Evolutionary conservation across 2,113 vertebrate genomes (phyloP).

Genomic region (Pandion haliaetus): DNA sequence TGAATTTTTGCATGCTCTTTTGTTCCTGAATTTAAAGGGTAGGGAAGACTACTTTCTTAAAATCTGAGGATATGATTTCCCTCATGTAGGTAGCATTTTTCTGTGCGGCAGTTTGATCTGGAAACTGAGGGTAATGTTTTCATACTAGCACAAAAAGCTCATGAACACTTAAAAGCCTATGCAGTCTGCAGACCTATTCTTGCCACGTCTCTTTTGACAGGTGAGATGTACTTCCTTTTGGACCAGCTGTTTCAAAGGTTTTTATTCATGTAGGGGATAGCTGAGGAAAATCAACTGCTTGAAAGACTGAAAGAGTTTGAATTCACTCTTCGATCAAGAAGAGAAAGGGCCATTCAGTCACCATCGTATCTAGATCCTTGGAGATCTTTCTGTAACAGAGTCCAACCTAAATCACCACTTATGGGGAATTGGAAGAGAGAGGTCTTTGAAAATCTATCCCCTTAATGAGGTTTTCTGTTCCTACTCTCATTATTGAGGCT

Average conservation of each 20-base stretch:
- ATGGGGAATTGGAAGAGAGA: not conserved
- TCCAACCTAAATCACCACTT: not conserved
- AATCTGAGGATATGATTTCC: not conserved
- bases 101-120: not conserved
- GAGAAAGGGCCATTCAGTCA: not conserved
- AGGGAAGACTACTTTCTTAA: not conserved
- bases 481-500: not conserved
- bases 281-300: not conserved
- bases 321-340: not conserved
- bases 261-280: not conserved
- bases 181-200: not conserved
- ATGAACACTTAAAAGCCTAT: not conserved
- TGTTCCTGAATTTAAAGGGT: not conserved
- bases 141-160: not conserved
- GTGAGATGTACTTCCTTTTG: not conserved
- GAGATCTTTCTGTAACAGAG: not conserved
- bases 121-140: not conserved
- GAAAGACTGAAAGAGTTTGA: not conserved
- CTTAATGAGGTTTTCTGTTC: not conserved
- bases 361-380: not conserved
- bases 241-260: conserved; percentile 7
- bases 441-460: not conserved
- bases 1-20: not conserved
- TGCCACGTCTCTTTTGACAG: not conserved
- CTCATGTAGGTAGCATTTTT: not conserved